Conservation (phyloP, 2,113 vertebrate species). For the Sander vitreus region DNA sequence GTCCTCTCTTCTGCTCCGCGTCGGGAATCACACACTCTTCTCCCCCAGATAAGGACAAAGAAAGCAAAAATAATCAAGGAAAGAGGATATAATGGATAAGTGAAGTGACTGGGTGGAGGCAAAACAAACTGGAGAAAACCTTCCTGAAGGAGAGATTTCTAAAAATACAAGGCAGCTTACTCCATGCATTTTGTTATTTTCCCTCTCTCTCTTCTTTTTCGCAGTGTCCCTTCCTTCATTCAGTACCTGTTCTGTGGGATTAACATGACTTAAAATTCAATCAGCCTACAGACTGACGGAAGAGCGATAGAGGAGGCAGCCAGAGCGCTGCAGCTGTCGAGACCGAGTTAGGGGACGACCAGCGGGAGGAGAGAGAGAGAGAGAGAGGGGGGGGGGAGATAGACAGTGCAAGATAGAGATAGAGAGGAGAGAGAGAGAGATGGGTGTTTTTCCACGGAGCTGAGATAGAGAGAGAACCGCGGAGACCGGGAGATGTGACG, state of each 20-base stretch:
- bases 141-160: conserved; percentile 60
- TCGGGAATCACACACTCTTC: conserved; percentile 28
- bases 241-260: conserved; percentile 82
- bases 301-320: conserved; percentile 75
- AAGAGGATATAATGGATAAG: conserved; percentile 37
- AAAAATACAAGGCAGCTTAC: conserved; percentile 64
- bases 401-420: conserved; percentile 35
- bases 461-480: conserved; percentile 60
- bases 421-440: conserved; percentile 49
- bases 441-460: conserved; percentile 78
- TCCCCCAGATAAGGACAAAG: conserved; percentile 33
- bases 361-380: conserved; percentile 52
- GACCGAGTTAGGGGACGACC: conserved; percentile 62
- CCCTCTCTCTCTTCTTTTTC: conserved; percentile 35
- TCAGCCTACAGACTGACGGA: conserved; percentile 77
- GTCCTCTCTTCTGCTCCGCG: conserved; percentile 21
- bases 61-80: neutral
- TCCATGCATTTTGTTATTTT: conserved; percentile 51
- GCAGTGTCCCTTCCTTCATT: conserved; percentile 70
- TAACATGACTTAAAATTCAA: conserved; percentile 85
- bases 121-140: conserved; percentile 33
- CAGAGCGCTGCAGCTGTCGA: conserved; percentile 79
- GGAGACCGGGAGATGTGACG: conserved; percentile 66
- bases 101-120: conserved; percentile 40
- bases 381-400: neutral